phyloP scores from a whole-genome alignment of 2,797 vertebrate species.

The Eupleurogrammus muticus region DNA sequence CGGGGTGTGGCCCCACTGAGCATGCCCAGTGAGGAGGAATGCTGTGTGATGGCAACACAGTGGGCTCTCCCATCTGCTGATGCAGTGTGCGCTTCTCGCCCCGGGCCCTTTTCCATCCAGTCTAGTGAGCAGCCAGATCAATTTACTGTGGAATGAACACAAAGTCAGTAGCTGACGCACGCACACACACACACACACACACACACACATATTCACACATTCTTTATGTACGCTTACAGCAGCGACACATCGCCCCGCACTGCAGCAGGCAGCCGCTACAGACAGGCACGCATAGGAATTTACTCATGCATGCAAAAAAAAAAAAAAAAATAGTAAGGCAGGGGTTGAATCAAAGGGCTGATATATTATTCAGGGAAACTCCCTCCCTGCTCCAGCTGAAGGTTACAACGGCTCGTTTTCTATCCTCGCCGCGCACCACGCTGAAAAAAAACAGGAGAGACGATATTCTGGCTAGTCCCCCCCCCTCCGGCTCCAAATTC shows the following conservation, averaged over 20 bases:
- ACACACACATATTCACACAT: slow-evolving; percentile 55
- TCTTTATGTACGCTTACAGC: slow-evolving; percentile 58
- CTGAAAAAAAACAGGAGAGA: slow-evolving; percentile 18
- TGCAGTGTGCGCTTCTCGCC: slow-evolving; percentile 72
- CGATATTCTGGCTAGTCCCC: slow-evolving; percentile 20
- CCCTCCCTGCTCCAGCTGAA: slow-evolving; percentile 37
- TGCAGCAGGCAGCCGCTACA: slow-evolving; percentile 58
- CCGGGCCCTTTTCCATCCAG: slow-evolving; percentile 88
- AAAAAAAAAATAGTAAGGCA: slow-evolving; percentile 46
- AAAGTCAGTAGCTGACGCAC: slow-evolving; percentile 69
- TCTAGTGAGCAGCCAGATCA: slow-evolving; percentile 91
- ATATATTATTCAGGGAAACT: slow-evolving; percentile 73
- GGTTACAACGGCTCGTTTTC: slow-evolving; percentile 25
- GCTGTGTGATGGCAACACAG: slow-evolving; percentile 86
- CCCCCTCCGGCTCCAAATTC: slow-evolving; percentile 27
- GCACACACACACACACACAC: slow-evolving; percentile 32
- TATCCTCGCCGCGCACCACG: slow-evolving; percentile 38
- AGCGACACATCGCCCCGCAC: slow-evolving; percentile 49
- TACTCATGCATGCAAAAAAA: slow-evolving; percentile 73
- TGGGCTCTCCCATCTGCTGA: slow-evolving; percentile 89
- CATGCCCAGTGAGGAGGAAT: slow-evolving; percentile 82
- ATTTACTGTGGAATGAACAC: slow-evolving; percentile 85
- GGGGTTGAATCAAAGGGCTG: slow-evolving; percentile 48
- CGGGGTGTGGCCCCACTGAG: slow-evolving; percentile 72
- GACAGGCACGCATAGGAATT: slow-evolving; percentile 59